Base-by-base conservation (phyloP, 1,140 invertebrate genomes). In the Dolichoris vasculosae region DNA sequence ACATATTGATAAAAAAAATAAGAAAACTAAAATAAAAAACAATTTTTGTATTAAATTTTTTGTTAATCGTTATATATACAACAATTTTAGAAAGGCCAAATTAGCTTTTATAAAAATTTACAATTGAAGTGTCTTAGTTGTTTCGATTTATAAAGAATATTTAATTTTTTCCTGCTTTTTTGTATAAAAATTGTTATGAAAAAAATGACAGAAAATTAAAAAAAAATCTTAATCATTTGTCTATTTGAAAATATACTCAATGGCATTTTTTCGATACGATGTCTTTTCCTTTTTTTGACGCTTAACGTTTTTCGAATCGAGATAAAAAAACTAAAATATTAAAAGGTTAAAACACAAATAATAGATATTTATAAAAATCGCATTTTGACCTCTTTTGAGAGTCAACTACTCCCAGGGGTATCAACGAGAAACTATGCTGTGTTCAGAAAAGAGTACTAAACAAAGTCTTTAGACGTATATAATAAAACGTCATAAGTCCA, bases 371-470 rank as follows among this genome's bases (percentile, higher is more conserved):
- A 67, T 46, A 82, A 73, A n/a, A 35, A 46, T 46, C 30, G n/a
- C 32, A 82, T 82, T 82, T 82, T 63, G 48, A 82, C 9, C 40
- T 40, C 30, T 59, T 63, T 82, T n/a, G 40, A 77, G 75, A 84
- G 32, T 78, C 23, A n/a, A 40, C 46, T 32, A 69, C 38, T 78
- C 46, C 9, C 15, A 46, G 17, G 43, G 51, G 40, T 43, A 75
- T 73, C 81, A 86, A 75, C 77, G 75, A 83, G 63, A 78, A 86
- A 86, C 69, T 86, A 78, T 78, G 75, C 46, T 84, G 81, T 86
- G 86, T 86, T 86, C 84, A 85, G 20, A 80, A 13, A 51, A 84
- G 63, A 78, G 35, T 84, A 78, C 43, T 84, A 79, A 79, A 71
- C 23, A 78, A 67, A 84, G 46, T 77, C 51, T 6, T 77, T 83